A percentile compares a stretch with the other conserved stretches of the same genome.
These are phyloP conservation scores for Eupithecia dodoneata DNA, from an alignment of 2,888 invertebrate genomes.

Conservation along the genomic window DNA sequence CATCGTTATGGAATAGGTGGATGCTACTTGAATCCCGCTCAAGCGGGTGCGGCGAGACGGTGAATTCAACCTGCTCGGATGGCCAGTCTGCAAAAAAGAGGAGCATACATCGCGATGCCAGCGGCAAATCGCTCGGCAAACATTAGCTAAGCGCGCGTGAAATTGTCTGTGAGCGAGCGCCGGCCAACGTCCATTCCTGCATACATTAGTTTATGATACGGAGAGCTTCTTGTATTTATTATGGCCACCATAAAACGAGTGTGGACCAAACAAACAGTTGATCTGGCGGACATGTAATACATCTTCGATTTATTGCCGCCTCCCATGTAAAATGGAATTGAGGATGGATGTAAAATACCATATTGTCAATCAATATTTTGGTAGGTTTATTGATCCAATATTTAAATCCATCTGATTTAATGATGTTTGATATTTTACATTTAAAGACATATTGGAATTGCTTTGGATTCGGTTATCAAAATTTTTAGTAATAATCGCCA, in stretches of 20 bases:
- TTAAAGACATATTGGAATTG: not conserved
- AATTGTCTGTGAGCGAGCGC: conserved; percentile 67
- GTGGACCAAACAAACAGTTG: conserved; percentile 47
- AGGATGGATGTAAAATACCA: conserved; percentile 30
- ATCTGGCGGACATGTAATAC: conserved; percentile 44
- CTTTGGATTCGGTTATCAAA: not conserved
- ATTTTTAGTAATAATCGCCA: not conserved
- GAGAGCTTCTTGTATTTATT: conserved; percentile 56
- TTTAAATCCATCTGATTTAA: not conserved
- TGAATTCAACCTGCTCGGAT: conserved; percentile 41
- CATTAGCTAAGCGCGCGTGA: conserved; percentile 77
- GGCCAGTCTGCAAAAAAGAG: conserved; percentile 54
- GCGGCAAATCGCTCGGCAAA: conserved; percentile 76
- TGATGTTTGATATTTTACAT: not conserved
- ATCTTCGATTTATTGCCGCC: conserved; percentile 43
- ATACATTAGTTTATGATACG: conserved; percentile 61
- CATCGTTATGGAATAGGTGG: conserved; percentile 7
- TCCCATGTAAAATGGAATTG: conserved; percentile 41
- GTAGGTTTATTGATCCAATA: conserved; percentile 13
- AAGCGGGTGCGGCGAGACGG: conserved; percentile 25
- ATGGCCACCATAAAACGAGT: conserved; percentile 48
- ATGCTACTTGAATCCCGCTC: conserved; percentile 17
- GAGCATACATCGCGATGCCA: conserved; percentile 58
- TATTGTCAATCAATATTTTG: conserved; percentile 27
- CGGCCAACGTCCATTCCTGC: conserved; percentile 60